Percentiles rank a stretch among this genome's conserved stretches.
Conservation (phyloP, 2,797 vertebrate species). For the Sardinella longiceps region DNA sequence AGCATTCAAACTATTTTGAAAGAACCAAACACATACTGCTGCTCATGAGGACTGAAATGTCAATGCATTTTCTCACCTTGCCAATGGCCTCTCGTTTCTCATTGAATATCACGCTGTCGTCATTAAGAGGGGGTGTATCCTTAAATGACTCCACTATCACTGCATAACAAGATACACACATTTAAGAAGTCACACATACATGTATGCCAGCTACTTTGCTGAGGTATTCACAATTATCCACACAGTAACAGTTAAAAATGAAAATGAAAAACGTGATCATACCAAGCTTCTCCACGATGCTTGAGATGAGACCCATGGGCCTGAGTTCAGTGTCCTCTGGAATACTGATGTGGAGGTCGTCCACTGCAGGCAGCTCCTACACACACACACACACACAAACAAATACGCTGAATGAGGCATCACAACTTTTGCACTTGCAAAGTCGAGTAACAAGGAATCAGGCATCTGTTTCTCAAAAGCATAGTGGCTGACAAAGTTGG, state of each 20-base stretch:
- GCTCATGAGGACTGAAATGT: conserved; percentile 37
- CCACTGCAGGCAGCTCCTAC: conserved; percentile 85
- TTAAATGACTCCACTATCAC: conserved; percentile 90
- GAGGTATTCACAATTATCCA: not conserved
- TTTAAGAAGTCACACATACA: not conserved
- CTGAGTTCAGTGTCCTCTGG: conserved; percentile 83
- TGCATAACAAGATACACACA: conserved; percentile 59
- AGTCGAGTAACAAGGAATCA: not conserved
- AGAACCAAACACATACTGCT: too few species aligned
- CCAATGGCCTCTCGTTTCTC: conserved; percentile 81
- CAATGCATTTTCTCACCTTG: conserved; percentile 75
- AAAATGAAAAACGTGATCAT: conserved; percentile 39
- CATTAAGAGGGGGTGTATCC: conserved; percentile 84
- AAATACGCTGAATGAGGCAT: not conserved
- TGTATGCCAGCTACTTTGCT: not conserved
- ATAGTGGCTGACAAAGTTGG: too few species aligned
- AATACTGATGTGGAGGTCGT: conserved; percentile 79
- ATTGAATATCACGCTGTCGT: conserved; percentile 90
- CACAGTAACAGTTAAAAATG: not conserved
- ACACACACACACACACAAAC: not conserved
- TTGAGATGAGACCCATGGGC: conserved; percentile 84
- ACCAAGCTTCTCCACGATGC: conserved; percentile 89
- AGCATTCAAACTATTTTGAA: too few species aligned
- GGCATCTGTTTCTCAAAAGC: too few species aligned
- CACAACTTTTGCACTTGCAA: not conserved